Base-by-base conservation (phyloP, 2,888 invertebrate species). In the Serrognathus titanus region DNA sequence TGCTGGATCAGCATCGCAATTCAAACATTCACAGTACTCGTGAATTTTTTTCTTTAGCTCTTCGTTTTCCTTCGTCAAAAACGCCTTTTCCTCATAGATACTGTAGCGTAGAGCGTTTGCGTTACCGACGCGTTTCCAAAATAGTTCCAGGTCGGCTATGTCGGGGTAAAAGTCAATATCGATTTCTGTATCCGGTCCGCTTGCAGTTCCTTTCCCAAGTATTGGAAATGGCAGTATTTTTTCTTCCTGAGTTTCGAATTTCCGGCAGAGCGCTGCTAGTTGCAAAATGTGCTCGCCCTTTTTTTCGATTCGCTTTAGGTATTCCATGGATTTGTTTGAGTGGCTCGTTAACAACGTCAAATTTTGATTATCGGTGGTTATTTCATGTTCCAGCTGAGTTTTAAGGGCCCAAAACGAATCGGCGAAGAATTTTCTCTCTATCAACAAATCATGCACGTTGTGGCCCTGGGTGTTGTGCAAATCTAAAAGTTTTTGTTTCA, bases 221-320 rank as follows among this genome's bases (percentile, higher is more conserved):
- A 43, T 24, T 10, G 52, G 53, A 51, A 74, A 75, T 3, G 79
- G 76, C 31, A 78, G 60, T 43, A 81, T 72, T 65, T 82, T 81
- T 64, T 87, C 86, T 0, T 80, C 78, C 46, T 83, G 79, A 0
- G 84, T 84, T 70, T 90, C 89, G 58, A 86, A 82, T 69, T 87
- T 87, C 48, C 82, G 77, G 63, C 89, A 90, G 51, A 87, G 83
- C 38, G 81, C 80, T 0, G 83, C 78, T 55, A 89, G 71, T 63
- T 85, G 83, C 35, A 83, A 68, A n/a, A 90, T 75, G 13, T 81
- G 82, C 58, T 83, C 79, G 4, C 87, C 81, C 68, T 85, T 87
- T 20, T 77, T 76, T 38, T 80, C 75, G 1, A 83, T 71, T n/a
- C 75, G 75, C 66, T 84, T 79, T 1, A 88, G 75, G 46, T 76